Base-by-base conservation (phyloP, 2,113 vertebrate genomes). In the Coracopsis vasa region DNA sequence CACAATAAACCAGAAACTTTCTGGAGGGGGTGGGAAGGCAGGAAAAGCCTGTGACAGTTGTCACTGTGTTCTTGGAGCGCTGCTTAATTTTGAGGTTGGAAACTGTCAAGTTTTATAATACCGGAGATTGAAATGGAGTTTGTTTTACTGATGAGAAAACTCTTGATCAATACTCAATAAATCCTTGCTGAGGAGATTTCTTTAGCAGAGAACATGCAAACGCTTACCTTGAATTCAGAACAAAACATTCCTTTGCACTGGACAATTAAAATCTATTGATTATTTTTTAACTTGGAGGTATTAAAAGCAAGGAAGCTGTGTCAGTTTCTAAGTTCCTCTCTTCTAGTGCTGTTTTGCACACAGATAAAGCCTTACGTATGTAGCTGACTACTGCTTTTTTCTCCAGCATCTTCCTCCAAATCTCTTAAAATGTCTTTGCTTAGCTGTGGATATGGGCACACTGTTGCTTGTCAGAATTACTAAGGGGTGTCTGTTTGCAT, bases 191-290 rank as follows among this genome's bases (percentile, higher is more conserved):
- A 80, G 39, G 51, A 72, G 33, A 20, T 79, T 21, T 21, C 50
- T 78, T 66, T 4, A 48, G 29, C 66, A 86, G 75, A 51, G 64
- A 69, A 62, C 1, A 3, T 7, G 33, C 35, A 24, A 61, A 66
- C 7, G 11, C 71, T 19, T 72, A 66, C 21, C 71, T 62, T 42
- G 51, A 54, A 3, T 78, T 91, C 83, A 86, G 80, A 86, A 5
- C 45, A 47, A 71, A 86, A 44, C 24, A 15, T 64, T 60, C 11
- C 51, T 86, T 78, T 51, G 83, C 23, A 35, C 41, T 5, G 35
- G 80, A 35, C 92, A 92, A 96, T 89, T 94, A 96, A 92, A 95
- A 92, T 65, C 27, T 28, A 91, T 94, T 64, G 86, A 84, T 89
- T n/a, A n/a, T 94, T 94, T 88, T 60, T 91, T 60, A 70, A 86